phyloP scores from a whole-genome alignment of 2,888 invertebrate genomes.

The Notodonta ziczac region DNA sequence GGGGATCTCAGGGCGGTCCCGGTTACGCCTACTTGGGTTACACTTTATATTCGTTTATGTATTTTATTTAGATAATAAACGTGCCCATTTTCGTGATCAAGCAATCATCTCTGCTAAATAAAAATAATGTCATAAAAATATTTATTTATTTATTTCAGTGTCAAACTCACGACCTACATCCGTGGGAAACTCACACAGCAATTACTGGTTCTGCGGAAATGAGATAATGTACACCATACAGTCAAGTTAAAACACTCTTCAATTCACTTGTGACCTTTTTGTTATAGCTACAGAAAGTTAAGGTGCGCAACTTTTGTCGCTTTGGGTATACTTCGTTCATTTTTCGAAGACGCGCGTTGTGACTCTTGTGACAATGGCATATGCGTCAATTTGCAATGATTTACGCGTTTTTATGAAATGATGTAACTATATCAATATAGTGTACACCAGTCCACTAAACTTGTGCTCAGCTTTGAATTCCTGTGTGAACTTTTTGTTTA shows the following conservation, averaged over 20 bases:
- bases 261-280: constrained; percentile 23
- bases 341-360: too few species aligned
- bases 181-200: constrained; percentile 77
- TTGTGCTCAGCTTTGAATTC: constrained; percentile 16
- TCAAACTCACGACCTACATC: constrained; percentile 43
- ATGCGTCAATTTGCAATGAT: too few species aligned
- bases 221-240: constrained; percentile 54
- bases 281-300: constrained; percentile 12
- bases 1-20: constrained; percentile 45
- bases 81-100: too few species aligned
- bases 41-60: constrained; percentile 22
- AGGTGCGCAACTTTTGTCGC: constrained; percentile 29
- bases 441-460: constrained; percentile 26
- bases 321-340: constrained; percentile 17
- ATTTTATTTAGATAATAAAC: background rate
- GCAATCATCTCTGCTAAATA: too few species aligned
- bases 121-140: too few species aligned
- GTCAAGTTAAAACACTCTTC: constrained; percentile 26
- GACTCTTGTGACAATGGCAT: too few species aligned
- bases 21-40: constrained; percentile 41
- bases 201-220: constrained; percentile 66
- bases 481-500: constrained; percentile 24
- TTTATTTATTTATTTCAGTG: constrained; percentile 30
- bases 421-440: constrained; percentile 27
- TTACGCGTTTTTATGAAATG: too few species aligned